Base-by-base conservation (phyloP, 2,888 invertebrate genomes). In the Dendrolimus houi region DNA sequence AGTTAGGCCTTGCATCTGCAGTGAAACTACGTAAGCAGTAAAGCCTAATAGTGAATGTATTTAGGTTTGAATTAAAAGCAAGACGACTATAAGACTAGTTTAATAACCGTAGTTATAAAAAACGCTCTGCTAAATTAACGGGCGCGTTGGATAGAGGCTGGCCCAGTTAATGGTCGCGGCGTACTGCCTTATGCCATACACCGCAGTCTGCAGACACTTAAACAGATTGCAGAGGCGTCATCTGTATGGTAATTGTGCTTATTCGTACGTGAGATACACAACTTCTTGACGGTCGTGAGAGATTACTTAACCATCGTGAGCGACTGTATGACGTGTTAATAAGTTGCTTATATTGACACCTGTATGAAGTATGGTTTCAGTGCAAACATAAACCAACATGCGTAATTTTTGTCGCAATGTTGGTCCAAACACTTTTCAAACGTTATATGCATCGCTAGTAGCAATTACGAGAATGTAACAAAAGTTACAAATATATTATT, bases 91-190 rank as follows among this genome's bases (percentile, higher is more conserved):
- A 65, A 60, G 59, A 76, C 74, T 72, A 71, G 71, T 73, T 81
- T 80, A 82, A 80, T 75, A 75, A 76, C 68, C 60, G 64, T 64
- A 63, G 74, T 72, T 68, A 77, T 70, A 82, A 85, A 83, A 82
- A 85, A 83, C 75, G 69, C 64, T 75, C 78, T 79, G 81, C 84
- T 81, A 84, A 85, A 79, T 83, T 81, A 86, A 85, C 81, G 81
- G 77, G 65, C 73, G 71, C 70, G 69, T 70, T 70, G 74, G 71
- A 76, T 77, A 68, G 69, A 69, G 71, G 54, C 62, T 59, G 62
- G 60, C 52, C 58, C 58, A 54, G 64, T 68, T 72, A 73, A 74
- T 68, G 67, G 71, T 58, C 66, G 60, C 58, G 57, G 56, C 59
- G 65, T 61, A 60, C 62, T 62, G 60, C 61, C 59, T 63, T 66